Percentiles rank a stretch among this genome's conserved stretches.
Evolutionary conservation across 2,797 vertebrate species (phyloP).

Genomic region (Malacoctenus gilli): DNA sequence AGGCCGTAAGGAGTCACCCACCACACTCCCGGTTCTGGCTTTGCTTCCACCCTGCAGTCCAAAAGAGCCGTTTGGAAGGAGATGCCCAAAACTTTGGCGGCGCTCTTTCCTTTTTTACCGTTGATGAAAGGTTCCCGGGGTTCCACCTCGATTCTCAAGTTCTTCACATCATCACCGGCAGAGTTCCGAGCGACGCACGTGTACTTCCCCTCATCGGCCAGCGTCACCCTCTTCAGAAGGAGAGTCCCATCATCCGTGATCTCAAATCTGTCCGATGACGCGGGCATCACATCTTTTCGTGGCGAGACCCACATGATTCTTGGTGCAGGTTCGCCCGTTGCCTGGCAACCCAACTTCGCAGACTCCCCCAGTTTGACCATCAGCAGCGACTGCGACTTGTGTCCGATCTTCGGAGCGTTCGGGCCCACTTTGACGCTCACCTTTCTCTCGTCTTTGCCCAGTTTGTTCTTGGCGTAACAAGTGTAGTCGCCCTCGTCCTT

Average conservation of each 20-base stretch:
- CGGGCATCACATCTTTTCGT: constrained; percentile 70
- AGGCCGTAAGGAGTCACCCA: constrained; percentile 81
- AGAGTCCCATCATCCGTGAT: constrained; percentile 73
- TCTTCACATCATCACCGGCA: constrained; percentile 80
- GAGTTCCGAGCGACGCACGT: constrained; percentile 79
- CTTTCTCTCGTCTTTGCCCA: constrained; percentile 83
- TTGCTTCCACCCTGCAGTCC: constrained; percentile 79
- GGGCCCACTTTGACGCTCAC: constrained; percentile 78
- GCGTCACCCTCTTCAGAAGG: constrained; percentile 73
- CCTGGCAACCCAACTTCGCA: constrained; percentile 75
- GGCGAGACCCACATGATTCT: constrained; percentile 83
- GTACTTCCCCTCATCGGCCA: constrained; percentile 81
- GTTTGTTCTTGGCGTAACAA: constrained; percentile 82
- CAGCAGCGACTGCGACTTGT: constrained; percentile 64
- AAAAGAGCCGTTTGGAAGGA: constrained; percentile 81
- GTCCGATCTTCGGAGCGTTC: constrained; percentile 70
- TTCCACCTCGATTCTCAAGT: constrained; percentile 75
- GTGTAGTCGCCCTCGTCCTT: constrained; percentile 85
- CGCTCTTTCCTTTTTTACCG: constrained; percentile 64
- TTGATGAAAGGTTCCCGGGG: constrained; percentile 77
- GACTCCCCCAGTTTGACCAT: constrained; percentile 71
- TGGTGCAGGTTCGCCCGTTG: constrained; percentile 74
- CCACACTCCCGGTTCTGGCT: constrained; percentile 78
- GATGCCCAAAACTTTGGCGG: constrained; percentile 68
- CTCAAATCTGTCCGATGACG: constrained; percentile 71